phyloP scores from a whole-genome alignment of 2,113 vertebrate species.

The Columba janthina region DNA sequence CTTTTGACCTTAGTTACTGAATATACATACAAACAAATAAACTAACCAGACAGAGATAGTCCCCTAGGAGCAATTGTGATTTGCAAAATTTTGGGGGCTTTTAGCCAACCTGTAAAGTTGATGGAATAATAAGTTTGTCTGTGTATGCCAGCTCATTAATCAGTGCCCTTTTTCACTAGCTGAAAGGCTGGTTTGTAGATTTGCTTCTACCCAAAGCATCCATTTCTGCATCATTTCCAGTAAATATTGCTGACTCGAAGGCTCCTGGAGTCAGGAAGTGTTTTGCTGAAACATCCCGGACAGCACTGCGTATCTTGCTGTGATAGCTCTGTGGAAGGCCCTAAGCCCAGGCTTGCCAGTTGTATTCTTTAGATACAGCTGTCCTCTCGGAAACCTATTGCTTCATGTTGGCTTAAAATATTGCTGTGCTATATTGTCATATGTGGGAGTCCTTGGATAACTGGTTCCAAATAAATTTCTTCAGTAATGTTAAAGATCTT shows the following conservation, averaged over 20 bases:
- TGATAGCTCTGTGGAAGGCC: neutral
- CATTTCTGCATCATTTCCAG: neutral
- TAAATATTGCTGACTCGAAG: conserved; percentile 2
- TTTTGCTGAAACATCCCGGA: neutral
- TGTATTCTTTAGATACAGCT: neutral
- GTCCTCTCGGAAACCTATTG: neutral
- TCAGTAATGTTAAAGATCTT: neutral
- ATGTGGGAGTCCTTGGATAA: neutral
- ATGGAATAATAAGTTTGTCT: conserved; percentile 3
- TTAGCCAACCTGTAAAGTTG: conserved; percentile 47
- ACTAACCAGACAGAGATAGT: conserved; percentile 45
- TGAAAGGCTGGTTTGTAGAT: conserved; percentile 6
- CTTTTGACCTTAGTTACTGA: conserved; percentile 70
- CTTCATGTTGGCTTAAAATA: neutral
- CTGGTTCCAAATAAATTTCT: neutral
- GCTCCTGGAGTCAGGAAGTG: neutral
- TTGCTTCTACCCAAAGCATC: neutral
- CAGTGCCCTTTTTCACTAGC: conserved; percentile 15
- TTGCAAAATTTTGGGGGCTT: conserved; percentile 59
- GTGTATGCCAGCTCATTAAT: conserved; percentile 33
- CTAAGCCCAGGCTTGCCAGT: neutral
- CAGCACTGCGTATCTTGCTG: neutral
- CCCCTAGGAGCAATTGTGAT: conserved; percentile 45
- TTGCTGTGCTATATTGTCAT: neutral
- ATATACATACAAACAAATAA: conserved; percentile 65